Evolutionary conservation across 2,888 invertebrate genomes (phyloP).

Genomic region (Apantesis nais): DNA sequence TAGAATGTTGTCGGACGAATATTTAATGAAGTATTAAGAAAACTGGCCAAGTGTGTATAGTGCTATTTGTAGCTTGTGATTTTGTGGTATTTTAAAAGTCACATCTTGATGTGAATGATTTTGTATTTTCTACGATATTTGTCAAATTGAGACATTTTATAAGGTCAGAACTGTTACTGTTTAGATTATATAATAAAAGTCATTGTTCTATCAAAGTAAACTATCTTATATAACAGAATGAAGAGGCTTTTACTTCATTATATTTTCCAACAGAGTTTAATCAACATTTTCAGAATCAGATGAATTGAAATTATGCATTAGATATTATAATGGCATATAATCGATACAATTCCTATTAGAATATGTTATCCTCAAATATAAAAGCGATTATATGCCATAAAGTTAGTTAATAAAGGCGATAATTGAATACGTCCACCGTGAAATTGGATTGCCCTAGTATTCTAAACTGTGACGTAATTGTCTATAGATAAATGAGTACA

Average conservation of each 20-base stretch:
- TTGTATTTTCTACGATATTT: too few relatives aligned
- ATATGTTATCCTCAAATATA: neutral
- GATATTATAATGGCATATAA: neutral
- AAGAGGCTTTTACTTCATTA: neutral
- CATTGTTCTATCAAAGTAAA: neutral
- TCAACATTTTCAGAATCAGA: neutral
- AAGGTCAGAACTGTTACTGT: too few relatives aligned
- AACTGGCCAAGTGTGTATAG: too few relatives aligned
- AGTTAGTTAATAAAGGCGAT: neutral
- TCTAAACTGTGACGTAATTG: neutral
- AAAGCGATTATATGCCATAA: neutral
- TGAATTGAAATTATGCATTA: neutral
- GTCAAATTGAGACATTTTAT: too few relatives aligned
- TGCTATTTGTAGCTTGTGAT: too few relatives aligned
- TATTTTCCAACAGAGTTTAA: neutral
- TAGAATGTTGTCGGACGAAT: too few relatives aligned
- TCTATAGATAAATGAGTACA: neutral
- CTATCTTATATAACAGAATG: neutral
- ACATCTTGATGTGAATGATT: too few relatives aligned
- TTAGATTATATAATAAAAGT: too few relatives aligned
- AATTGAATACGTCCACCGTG: neutral
- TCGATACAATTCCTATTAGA: neutral
- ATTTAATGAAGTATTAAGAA: neutral
- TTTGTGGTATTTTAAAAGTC: too few relatives aligned
- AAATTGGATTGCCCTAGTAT: conserved; percentile 5